Percentiles rank a stretch among this genome's conserved stretches.
These are phyloP conservation scores for Rhogogaster chlorosoma DNA, from an alignment of 2,888 invertebrate genomes.

Conservation along the genomic window DNA sequence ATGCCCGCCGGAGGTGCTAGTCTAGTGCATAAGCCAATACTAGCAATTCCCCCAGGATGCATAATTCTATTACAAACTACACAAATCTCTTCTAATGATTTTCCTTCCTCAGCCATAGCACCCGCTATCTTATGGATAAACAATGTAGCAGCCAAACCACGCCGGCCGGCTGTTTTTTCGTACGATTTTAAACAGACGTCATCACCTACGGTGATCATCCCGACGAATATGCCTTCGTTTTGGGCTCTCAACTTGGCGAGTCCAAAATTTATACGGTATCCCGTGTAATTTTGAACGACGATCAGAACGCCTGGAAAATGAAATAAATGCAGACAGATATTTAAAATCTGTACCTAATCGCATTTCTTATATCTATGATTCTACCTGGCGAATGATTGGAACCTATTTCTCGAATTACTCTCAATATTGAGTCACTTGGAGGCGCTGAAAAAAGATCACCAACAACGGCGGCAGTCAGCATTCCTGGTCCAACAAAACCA, in stretches of 20 bases:
- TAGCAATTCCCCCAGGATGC: conserved; percentile 54
- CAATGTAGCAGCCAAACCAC: conserved; percentile 81
- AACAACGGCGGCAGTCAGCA: conserved; percentile 87
- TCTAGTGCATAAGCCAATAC: conserved; percentile 59
- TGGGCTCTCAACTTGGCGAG: conserved; percentile 86
- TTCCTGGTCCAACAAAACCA: conserved; percentile 88
- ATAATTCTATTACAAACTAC: conserved; percentile 73
- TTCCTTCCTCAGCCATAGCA: conserved; percentile 84
- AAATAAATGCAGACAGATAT: background rate
- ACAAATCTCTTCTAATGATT: conserved; percentile 81
- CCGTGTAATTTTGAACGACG: conserved; percentile 86
- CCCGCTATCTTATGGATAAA: conserved; percentile 85
- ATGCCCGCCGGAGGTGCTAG: conserved; percentile 31
- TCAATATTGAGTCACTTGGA: conserved; percentile 58
- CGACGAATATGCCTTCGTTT: conserved; percentile 80
- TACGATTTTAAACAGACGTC: conserved; percentile 75
- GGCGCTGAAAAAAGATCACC: conserved; percentile 61
- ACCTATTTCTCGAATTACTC: conserved; percentile 61
- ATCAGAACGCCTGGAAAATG: conserved; percentile 81
- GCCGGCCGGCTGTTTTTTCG: conserved; percentile 57
- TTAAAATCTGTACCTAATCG: too few species aligned
- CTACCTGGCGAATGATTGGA: conserved; percentile 58
- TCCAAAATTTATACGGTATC: conserved; percentile 88
- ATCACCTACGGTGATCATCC: conserved; percentile 84
- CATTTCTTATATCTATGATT: background rate